These are phyloP conservation scores for Uropsilus gracilis DNA, from an alignment of 2,113 vertebrate species.

Conservation along the genomic window DNA sequence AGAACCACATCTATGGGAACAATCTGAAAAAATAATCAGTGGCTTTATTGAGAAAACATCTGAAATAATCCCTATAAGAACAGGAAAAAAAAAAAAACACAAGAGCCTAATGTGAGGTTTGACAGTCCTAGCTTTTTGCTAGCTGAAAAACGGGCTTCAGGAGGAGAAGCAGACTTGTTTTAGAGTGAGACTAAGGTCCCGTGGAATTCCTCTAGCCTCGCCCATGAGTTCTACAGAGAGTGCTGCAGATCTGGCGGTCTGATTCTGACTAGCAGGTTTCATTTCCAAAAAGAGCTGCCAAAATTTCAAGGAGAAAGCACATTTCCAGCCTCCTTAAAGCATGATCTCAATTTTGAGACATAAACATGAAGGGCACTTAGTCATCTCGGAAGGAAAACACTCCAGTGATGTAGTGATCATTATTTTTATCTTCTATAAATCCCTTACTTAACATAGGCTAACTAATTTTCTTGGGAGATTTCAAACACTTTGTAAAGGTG, in stretches of 20 bases:
- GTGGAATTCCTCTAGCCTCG: neutral
- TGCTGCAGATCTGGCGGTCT: neutral
- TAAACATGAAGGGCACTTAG: neutral
- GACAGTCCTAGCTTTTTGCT: neutral
- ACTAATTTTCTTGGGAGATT: neutral
- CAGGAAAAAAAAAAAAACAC: neutral
- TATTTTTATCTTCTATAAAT: neutral
- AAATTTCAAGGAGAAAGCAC: neutral
- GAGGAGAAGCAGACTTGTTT: neutral
- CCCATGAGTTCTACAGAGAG: neutral
- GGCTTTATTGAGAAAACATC: neutral
- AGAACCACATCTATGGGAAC: neutral
- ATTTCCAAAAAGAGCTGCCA: slow-evolving; percentile 1
- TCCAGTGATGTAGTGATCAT: neutral
- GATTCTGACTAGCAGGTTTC: neutral
- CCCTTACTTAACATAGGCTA: neutral
- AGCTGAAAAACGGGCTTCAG: neutral
- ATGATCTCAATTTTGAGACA: neutral
- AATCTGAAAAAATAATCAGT: neutral
- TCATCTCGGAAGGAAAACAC: neutral
- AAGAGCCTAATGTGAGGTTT: neutral
- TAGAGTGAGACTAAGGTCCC: neutral
- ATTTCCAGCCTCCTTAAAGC: neutral
- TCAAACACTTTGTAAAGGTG: neutral
- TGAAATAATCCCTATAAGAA: neutral